Percentiles rank a stretch among this genome's conserved stretches.
These are phyloP conservation scores for Boulengeromyrus knoepffleri DNA, from an alignment of 2,113 vertebrate genomes.

Conservation along the genomic window DNA sequence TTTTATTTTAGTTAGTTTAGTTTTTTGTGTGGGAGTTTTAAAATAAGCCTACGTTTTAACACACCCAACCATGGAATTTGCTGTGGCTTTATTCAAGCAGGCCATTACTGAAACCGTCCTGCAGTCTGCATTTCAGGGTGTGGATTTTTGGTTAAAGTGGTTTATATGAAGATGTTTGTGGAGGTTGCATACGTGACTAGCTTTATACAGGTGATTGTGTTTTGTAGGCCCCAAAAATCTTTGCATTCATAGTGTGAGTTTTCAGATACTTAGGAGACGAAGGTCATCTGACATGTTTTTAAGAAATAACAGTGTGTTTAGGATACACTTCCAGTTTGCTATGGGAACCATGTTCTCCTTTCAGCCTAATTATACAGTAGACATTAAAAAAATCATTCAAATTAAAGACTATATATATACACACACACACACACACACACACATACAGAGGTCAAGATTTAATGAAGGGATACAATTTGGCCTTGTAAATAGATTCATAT, in stretches of 20 bases:
- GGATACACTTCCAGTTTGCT: not conserved
- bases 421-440: too few species aligned
- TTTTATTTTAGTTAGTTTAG: not conserved
- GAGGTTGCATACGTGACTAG: not conserved
- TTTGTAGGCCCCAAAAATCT: not conserved
- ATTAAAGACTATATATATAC: not conserved
- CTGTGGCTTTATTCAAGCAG: slow-evolving; percentile 44
- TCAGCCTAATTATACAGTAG: not conserved
- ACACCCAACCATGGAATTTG: slow-evolving; percentile 10
- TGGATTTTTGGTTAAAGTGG: not conserved
- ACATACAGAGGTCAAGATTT: not conserved
- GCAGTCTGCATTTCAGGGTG: not conserved
- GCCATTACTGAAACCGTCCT: slow-evolving; percentile 24
- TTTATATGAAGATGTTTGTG: not conserved
- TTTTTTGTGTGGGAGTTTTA: slow-evolving; percentile 15
- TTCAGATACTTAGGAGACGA: not conserved
- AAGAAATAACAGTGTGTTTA: not conserved
- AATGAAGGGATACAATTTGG: not conserved
- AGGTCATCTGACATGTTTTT: not conserved
- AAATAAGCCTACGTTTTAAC: slow-evolving; percentile 10
- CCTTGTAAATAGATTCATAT: not conserved
- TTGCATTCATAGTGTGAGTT: not conserved
- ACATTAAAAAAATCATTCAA: not conserved
- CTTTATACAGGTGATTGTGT: not conserved
- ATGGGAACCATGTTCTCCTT: not conserved